Base-by-base conservation (phyloP, 2,113 vertebrate species). In the Sorex fumeus region DNA sequence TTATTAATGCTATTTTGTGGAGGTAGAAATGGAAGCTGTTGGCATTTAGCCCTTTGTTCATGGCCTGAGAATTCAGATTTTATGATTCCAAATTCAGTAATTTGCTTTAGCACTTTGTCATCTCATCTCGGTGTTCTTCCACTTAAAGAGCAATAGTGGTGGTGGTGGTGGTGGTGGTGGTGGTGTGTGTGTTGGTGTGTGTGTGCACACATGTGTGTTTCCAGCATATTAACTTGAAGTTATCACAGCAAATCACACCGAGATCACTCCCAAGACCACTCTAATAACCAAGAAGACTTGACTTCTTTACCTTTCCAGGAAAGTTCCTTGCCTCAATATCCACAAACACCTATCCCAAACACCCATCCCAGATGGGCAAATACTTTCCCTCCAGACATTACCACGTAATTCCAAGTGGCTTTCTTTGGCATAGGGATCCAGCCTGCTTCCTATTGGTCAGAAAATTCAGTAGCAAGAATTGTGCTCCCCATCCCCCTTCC, bases 341-440 rank as follows among this genome's bases (percentile, higher is more conserved):
- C 69, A 81, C 57, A 21, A 15, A 9, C 50, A 83, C 40, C 70
- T 8, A 23, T 43, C 60, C 83, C 50, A 78, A 66, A 27, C 11
- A 23, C 19, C 43, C 15, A 30, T n/a, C 18, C 23, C 19, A n/a
- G 28, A 28, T 4, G 40, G 57, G 30, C 74, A 78, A 67, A 25
- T 11, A 10, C 3, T 64, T 4, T 28, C 11, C 21, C 32, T 34
- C 36, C 23, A 60, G 8, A 4, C 47, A 36, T 47, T 60, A 6
- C 57, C 19, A 30, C 28, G 62, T 19, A 76, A 76, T 96, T 91
- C 27, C 43, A 76, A 57, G 40, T 30, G 21, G 32, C 32, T 82
- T 21, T 75, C 2, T 18, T 45, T 2, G 15, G 6, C 9, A 27
- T 13, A 15, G 40, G 2, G 15, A 21, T 66, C 30, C 19, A 40